A percentile compares a stretch with the other conserved stretches of the same genome.
phyloP scores from a whole-genome alignment of 2,888 invertebrate species.

The Cantharis flavilabris region DNA sequence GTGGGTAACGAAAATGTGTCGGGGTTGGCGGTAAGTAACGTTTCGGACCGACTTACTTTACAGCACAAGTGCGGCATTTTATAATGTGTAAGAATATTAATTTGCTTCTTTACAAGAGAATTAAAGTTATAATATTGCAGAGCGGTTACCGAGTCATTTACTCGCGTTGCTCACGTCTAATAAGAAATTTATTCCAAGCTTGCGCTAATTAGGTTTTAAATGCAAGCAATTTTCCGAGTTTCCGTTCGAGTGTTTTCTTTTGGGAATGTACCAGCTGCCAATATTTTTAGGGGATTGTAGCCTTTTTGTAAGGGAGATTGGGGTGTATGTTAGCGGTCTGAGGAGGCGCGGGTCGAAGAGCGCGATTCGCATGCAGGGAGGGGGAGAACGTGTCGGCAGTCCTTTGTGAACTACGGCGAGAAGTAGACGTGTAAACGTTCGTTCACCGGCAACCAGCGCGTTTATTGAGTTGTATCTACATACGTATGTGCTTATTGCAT shows the following conservation, averaged over 20 bases:
- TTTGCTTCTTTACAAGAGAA: slow-evolving; percentile 9
- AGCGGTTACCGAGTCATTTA: slow-evolving; percentile 19
- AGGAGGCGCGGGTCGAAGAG: slow-evolving; percentile 39
- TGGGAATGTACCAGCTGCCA: slow-evolving; percentile 46
- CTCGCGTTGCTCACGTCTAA: slow-evolving; percentile 11
- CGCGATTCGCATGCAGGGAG: slow-evolving; percentile 34
- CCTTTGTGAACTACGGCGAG: slow-evolving; percentile 45
- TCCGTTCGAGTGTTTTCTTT: slow-evolving; percentile 30
- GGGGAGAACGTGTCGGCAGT: slow-evolving; percentile 43
- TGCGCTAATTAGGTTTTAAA: slow-evolving; percentile 28
- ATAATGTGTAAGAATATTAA: slow-evolving; percentile 18
- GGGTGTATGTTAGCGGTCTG: slow-evolving; percentile 55
- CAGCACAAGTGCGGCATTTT: slow-evolving; percentile 2
- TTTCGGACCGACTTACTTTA: not conserved
- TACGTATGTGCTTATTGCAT: slow-evolving; percentile 15
- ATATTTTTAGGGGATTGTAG: slow-evolving; percentile 54
- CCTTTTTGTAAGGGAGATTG: slow-evolving; percentile 53
- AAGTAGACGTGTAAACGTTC: slow-evolving; percentile 38
- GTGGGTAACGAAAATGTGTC: not conserved
- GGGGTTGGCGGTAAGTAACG: not conserved
- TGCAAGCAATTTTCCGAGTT: slow-evolving; percentile 14
- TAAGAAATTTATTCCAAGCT: slow-evolving; percentile 21
- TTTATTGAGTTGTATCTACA: slow-evolving; percentile 26
- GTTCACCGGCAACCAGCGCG: slow-evolving; percentile 5
- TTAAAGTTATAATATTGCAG: slow-evolving; percentile 15